phyloP scores from a whole-genome alignment of 2,888 invertebrate species.

The Pomacea canaliculata region DNA sequence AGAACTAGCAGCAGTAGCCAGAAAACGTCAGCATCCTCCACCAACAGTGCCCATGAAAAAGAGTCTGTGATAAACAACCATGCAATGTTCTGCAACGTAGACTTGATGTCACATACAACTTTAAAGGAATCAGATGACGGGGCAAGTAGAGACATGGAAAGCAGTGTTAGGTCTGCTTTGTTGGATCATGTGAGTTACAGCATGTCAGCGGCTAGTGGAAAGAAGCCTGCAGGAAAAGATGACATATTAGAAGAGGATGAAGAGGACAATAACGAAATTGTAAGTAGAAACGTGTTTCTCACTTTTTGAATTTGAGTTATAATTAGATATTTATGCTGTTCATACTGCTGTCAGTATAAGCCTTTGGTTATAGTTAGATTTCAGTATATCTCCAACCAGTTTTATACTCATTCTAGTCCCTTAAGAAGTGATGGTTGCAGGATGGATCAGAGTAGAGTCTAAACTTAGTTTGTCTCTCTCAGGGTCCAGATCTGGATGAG shows the following conservation, averaged over 20 bases:
- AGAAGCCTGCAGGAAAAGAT: not conserved
- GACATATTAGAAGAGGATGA: conserved; percentile 30
- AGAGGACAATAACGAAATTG: conserved; percentile 39
- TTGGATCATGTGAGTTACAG: conserved; percentile 13
- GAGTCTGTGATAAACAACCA: too few relatives aligned
- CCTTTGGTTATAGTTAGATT: too few relatives aligned
- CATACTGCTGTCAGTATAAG: too few relatives aligned
- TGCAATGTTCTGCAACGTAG: too few relatives aligned
- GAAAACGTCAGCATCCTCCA: too few relatives aligned
- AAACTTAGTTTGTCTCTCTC: too few relatives aligned
- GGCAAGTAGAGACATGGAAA: not conserved
- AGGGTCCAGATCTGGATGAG: conserved; percentile 49
- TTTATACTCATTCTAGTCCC: not conserved
- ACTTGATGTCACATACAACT: too few relatives aligned
- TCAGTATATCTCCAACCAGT: not conserved
- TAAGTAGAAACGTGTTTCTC: conserved; percentile 21
- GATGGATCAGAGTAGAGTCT: too few relatives aligned
- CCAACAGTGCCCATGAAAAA: too few relatives aligned
- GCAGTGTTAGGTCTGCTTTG: not conserved
- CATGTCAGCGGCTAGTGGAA: not conserved
- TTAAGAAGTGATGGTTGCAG: too few relatives aligned
- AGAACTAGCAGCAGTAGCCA: too few relatives aligned
- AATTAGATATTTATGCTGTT: not conserved
- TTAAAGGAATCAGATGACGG: too few relatives aligned
- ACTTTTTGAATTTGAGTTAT: not conserved